phyloP scores from a whole-genome alignment of 2,888 invertebrate species.

The Rhamnusium bicolor region DNA sequence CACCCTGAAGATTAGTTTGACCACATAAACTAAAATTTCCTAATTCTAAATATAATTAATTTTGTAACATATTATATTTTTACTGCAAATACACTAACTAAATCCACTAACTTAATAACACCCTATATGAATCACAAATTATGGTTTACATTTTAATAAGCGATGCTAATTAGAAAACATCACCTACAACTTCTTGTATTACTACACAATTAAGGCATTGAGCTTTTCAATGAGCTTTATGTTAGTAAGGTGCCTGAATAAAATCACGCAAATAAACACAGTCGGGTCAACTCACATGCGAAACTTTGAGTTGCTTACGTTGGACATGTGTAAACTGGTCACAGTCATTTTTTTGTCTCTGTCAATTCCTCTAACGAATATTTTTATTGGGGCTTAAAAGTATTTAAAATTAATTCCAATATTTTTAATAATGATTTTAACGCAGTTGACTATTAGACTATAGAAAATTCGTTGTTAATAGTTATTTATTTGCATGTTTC shows the following conservation, averaged over 20 bases:
- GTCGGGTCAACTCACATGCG: conserved; percentile 17
- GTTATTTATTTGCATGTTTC: no score
- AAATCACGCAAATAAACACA: conserved; percentile 25
- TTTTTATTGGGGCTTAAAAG: no score
- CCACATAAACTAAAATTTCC: no score
- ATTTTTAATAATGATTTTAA: no score
- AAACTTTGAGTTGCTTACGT: conserved; percentile 17
- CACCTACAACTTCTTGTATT: not conserved
- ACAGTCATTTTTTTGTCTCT: not conserved
- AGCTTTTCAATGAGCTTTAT: conserved; percentile 26
- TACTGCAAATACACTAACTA: no score
- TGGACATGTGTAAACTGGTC: conserved; percentile 2
- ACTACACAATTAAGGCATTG: conserved; percentile 6
- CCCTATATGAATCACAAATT: not conserved
- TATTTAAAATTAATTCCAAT: no score
- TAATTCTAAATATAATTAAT: no score
- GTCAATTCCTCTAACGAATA: not conserved
- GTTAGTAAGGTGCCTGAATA: conserved; percentile 19
- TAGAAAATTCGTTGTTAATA: no score
- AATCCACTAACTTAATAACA: no score
- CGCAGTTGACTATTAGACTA: no score
- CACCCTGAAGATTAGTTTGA: no score
- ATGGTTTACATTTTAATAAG: not conserved
- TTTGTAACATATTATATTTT: no score
- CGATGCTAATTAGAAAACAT: not conserved